Base-by-base conservation (phyloP, 2,113 vertebrate species). In the Galeopterus variegatus region DNA sequence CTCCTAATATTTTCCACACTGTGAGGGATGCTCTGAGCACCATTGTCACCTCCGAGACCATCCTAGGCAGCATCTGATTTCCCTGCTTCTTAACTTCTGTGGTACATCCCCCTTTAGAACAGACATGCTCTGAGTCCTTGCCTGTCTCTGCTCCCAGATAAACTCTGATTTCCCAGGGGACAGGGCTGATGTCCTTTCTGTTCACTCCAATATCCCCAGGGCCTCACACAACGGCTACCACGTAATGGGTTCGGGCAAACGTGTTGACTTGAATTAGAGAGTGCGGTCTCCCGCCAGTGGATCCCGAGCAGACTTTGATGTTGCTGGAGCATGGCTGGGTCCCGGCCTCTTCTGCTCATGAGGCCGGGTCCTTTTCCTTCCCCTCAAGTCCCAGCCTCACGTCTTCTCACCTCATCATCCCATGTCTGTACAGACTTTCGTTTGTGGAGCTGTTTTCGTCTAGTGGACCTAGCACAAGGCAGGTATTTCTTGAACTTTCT, bases 191-290 rank as follows among this genome's bases (percentile, higher is more conserved):
- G 15, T 88, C 56, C 28, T 76, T 14, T 1, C 10, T 18, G 26
- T 45, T 88, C 31, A 31, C 50, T 13, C 52, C 28, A 73, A 6
- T 54, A 2, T 92, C 52, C 73, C 33, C 76, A 36, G n/a, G n/a
- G 48, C 33, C 31, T n/a, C 15, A 36, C 48, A 11, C 23, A 6
- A 2, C 36, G 56, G 76, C 8, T 31, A 36, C 11, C 69, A 33
- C 83, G 19, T 24, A 73, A n/a, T 79, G 69, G 52, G 4, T 69
- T 33, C 76, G 73, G 79, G 18, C n/a, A 76, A 80, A 31, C 90
- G 28, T 69, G 60, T 56, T 80, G 80, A 54, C 36, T 76, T 77
- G n/a, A 87, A 54, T 95, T 58, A n/a, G 69, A 70, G 82, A n/a
- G 13, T 33, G 50, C 13, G 3, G 28, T 82, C 54, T 48, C 24